phyloP scores from a whole-genome alignment of 2,797 vertebrate species.

The Phaenicophaeus curvirostris region DNA sequence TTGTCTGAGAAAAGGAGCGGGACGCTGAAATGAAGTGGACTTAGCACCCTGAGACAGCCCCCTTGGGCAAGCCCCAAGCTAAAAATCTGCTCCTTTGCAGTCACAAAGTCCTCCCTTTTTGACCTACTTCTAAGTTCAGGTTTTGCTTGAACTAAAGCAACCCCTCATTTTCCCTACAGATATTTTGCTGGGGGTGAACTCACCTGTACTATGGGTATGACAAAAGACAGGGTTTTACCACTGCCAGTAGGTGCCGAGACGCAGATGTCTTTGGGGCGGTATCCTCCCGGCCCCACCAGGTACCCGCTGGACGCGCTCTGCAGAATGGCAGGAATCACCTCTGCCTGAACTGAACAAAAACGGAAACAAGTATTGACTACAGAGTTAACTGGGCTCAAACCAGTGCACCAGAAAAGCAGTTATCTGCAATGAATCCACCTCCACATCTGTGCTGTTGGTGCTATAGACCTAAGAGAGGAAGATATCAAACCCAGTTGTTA shows the following conservation, averaged over 20 bases:
- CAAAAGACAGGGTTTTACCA: constrained; percentile 93
- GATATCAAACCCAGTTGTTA: not conserved
- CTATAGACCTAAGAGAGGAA: not conserved
- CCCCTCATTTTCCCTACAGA: not conserved
- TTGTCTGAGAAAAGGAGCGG: not conserved
- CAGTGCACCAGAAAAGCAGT: not conserved
- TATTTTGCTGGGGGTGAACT: not conserved
- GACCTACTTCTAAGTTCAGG: not conserved
- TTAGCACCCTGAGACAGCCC: not conserved
- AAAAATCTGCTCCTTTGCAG: not conserved
- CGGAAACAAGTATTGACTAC: not conserved
- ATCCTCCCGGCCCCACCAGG: constrained; percentile 87
- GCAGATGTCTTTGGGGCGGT: constrained; percentile 89
- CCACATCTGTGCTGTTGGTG: not conserved
- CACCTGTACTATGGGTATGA: constrained; percentile 93
- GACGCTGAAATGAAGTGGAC: not conserved
- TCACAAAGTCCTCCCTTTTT: not conserved
- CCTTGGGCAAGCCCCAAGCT: not conserved
- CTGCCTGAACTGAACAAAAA: constrained; percentile 84
- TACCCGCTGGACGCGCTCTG: constrained; percentile 80
- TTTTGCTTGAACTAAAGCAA: not conserved
- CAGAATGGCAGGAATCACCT: constrained; percentile 91
- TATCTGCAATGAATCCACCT: not conserved
- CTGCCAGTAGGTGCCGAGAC: constrained; percentile 96
- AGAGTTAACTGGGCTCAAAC: not conserved